These are phyloP conservation scores for Characodon lateralis DNA, from an alignment of 2,797 vertebrate genomes.

Conservation along the genomic window DNA sequence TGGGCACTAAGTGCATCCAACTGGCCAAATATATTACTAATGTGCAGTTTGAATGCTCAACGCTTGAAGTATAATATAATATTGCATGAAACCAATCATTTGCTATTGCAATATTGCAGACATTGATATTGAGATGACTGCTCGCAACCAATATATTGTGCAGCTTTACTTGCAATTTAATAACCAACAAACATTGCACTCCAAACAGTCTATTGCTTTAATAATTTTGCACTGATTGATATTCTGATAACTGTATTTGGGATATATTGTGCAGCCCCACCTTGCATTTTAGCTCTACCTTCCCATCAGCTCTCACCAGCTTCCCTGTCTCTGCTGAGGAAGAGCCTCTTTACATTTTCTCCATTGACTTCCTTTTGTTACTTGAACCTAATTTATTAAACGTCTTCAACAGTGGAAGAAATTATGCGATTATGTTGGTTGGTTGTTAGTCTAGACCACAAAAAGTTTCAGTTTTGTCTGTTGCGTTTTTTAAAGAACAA, in stretches of 20 bases:
- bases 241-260: background rate
- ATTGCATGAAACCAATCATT: background rate
- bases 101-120: background rate
- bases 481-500: background rate
- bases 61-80: background rate
- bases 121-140: background rate
- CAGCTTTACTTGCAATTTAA: background rate
- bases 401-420: background rate
- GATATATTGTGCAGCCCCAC: background rate
- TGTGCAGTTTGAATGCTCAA: background rate
- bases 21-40: background rate
- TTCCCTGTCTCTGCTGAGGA: background rate
- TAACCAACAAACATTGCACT: background rate
- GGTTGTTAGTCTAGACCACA: background rate
- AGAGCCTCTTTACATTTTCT: background rate
- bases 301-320: no score
- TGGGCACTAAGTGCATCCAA: background rate
- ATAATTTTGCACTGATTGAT: background rate
- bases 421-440: background rate
- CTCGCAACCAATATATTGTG: background rate
- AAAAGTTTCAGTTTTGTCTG: background rate
- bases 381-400: background rate
- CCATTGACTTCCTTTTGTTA: background rate
- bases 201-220: background rate
- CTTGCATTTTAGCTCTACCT: background rate